Conservation (phyloP, 1,140 invertebrate genomes). For the Heliothis subflexa region DNA sequence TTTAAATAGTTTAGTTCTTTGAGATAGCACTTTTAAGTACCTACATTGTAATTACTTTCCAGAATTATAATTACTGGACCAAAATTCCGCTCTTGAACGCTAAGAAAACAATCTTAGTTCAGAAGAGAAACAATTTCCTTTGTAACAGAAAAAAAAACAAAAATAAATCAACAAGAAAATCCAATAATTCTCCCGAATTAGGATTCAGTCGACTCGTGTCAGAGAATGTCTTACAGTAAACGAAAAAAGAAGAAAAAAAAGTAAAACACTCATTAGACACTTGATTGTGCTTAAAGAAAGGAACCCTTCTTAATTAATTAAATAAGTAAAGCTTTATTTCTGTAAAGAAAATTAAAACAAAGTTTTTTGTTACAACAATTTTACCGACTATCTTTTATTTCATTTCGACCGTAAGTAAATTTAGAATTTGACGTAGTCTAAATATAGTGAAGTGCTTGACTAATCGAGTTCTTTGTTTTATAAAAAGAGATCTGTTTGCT, state of each 20-base stretch:
- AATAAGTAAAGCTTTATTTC: constrained; percentile 56
- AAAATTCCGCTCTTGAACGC: no score
- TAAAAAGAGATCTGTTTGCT: background rate
- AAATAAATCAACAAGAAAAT: constrained; percentile 14
- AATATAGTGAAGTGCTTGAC: background rate
- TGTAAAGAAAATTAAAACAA: constrained; percentile 59
- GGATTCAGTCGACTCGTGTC: constrained; percentile 28
- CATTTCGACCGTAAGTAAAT: constrained; percentile 46
- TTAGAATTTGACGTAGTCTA: no score
- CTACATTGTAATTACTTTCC: no score
- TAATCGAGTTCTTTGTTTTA: no score
- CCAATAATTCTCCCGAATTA: constrained; percentile 42
- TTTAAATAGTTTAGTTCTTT: no score
- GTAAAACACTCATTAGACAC: constrained; percentile 58
- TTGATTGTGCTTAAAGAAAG: constrained; percentile 52
- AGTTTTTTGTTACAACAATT: constrained; percentile 46
- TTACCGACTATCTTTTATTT: constrained; percentile 54
- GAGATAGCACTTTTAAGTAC: no score
- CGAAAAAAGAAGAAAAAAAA: constrained; percentile 43
- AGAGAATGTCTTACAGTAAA: constrained; percentile 20
- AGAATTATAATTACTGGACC: no score
- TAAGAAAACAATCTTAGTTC: no score
- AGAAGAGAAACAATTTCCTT: background rate
- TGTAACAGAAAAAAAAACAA: background rate
- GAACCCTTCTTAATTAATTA: constrained; percentile 58